phyloP scores from a whole-genome alignment of 2,888 invertebrate species.

The Athalia cordata region DNA sequence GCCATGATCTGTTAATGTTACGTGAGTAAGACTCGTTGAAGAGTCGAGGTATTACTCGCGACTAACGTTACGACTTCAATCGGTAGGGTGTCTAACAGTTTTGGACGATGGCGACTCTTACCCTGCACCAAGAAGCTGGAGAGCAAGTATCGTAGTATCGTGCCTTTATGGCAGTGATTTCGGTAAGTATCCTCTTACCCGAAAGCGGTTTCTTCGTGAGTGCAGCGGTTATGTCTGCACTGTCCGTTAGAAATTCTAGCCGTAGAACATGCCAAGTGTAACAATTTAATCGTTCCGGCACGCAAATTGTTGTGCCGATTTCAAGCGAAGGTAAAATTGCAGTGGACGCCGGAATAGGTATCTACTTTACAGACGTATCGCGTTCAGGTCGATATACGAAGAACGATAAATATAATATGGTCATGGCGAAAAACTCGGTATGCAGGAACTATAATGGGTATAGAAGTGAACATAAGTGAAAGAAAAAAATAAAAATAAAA shows the following conservation, averaged over 20 bases:
- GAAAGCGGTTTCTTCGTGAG: slow-evolving; percentile 28
- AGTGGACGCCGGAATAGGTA: no score
- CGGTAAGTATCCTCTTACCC: slow-evolving; percentile 32
- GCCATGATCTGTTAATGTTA: neutral
- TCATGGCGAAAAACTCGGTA: no score
- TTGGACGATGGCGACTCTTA: neutral
- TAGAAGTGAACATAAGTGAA: slow-evolving; percentile 13
- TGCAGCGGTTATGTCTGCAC: neutral
- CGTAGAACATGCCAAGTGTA: no score
- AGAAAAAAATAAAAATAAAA: slow-evolving; percentile 4
- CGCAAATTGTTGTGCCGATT: no score
- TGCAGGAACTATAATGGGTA: no score
- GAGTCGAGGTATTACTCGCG: slow-evolving; percentile 5
- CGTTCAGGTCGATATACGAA: no score
- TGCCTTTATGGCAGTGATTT: slow-evolving; percentile 27
- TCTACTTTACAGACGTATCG: no score
- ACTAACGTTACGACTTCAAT: slow-evolving; percentile 12
- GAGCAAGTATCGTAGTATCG: neutral
- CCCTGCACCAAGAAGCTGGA: neutral
- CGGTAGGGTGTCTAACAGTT: slow-evolving; percentile 22
- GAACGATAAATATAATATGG: no score
- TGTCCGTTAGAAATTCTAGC: no score
- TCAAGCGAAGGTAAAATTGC: no score
- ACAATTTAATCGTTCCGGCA: no score
- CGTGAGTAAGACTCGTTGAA: neutral